Evolutionary conservation across 2,113 vertebrate species (phyloP).

Genomic region (Psilopsiagon aymara): DNA sequence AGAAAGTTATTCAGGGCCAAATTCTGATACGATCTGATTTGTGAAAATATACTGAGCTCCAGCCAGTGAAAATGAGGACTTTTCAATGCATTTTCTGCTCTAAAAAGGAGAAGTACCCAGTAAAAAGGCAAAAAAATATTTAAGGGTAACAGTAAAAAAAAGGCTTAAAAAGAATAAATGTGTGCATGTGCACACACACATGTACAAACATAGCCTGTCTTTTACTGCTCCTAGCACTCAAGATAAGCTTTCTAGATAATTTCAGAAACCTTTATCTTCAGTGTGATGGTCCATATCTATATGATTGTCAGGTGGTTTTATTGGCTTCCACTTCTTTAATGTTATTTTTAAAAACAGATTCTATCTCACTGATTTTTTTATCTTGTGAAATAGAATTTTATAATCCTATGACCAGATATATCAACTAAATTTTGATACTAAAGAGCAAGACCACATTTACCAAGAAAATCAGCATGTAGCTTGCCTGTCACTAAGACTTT

Average conservation of each 20-base stretch:
- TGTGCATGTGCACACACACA: background rate
- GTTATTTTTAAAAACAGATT: background rate
- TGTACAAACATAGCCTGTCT: background rate
- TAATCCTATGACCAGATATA: background rate
- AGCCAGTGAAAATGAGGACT: background rate
- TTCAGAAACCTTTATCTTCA: background rate
- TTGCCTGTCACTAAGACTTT: background rate
- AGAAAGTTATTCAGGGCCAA: conserved; percentile 6
- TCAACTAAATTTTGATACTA: background rate
- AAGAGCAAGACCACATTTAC: background rate
- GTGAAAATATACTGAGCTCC: background rate
- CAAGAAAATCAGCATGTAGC: background rate
- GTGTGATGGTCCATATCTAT: background rate
- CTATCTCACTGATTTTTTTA: background rate
- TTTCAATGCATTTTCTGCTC: background rate
- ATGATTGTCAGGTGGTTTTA: conserved; percentile 4
- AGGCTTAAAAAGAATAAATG: background rate
- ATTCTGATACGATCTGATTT: conserved; percentile 37
- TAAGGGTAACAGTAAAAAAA: background rate
- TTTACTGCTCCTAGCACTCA: background rate
- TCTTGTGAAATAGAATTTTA: background rate
- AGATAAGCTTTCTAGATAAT: background rate
- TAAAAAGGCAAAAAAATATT: background rate
- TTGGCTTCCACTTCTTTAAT: background rate
- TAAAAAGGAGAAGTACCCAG: background rate